phyloP scores from a whole-genome alignment of 1,140 invertebrate genomes.

The Proctacanthus coquilletti region DNA sequence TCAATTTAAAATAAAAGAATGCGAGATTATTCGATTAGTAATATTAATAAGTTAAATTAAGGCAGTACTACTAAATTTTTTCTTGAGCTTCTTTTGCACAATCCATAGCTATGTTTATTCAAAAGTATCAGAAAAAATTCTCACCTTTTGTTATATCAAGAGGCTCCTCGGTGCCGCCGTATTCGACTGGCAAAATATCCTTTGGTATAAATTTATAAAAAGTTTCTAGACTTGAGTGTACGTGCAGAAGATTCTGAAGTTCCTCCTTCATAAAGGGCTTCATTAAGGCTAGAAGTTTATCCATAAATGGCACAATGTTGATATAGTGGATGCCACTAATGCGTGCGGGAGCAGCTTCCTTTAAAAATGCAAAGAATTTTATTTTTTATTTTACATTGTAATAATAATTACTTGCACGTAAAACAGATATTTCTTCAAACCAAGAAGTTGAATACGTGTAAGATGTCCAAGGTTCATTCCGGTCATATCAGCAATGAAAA shows the following conservation, averaged over 20 bases:
- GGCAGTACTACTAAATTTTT: too few species aligned
- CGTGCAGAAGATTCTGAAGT: conserved; percentile 35
- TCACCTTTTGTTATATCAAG: too few species aligned
- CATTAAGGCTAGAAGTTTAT: conserved; percentile 41
- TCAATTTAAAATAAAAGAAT: too few species aligned
- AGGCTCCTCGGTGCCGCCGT: conserved; percentile 37
- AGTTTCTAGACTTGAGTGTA: conserved; percentile 25
- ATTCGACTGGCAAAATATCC: conserved; percentile 40
- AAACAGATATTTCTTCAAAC: conserved; percentile 44
- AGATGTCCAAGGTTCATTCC: conserved; percentile 38
- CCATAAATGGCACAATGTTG: conserved; percentile 42
- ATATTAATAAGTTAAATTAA: too few species aligned
- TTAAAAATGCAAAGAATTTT: too few species aligned
- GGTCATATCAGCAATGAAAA: conserved; percentile 44
- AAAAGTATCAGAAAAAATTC: too few species aligned
- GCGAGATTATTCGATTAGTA: too few species aligned
- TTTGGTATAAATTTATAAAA: conserved; percentile 37
- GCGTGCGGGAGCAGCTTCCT: conserved; percentile 40
- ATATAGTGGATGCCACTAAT: conserved; percentile 44
- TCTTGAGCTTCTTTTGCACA: too few species aligned
- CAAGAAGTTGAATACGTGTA: conserved; percentile 37
- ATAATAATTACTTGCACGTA: conserved; percentile 39
- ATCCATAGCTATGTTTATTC: too few species aligned
- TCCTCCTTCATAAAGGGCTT: conserved; percentile 48
- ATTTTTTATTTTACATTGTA: too few species aligned